A percentile compares a stretch with the other conserved stretches of the same genome.
These are phyloP conservation scores for Ptilorrhoa leucosticta DNA, from an alignment of 2,113 vertebrate genomes.

Conservation along the genomic window DNA sequence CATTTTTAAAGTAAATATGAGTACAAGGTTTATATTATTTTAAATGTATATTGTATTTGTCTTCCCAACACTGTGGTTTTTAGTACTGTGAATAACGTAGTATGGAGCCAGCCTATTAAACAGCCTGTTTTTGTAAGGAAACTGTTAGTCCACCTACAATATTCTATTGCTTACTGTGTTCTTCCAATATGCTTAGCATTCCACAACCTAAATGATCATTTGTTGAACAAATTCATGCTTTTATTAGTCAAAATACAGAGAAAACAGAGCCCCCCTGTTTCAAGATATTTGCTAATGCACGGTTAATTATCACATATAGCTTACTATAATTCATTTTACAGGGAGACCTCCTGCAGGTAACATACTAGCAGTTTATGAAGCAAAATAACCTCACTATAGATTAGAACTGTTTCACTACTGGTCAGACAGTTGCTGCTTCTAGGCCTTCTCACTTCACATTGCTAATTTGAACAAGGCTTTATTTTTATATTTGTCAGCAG, in stretches of 20 bases:
- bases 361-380: slow-evolving; percentile 85
- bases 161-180: slow-evolving; percentile 81
- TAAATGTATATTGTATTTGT: slow-evolving; percentile 84
- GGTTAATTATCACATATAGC: slow-evolving; percentile 88
- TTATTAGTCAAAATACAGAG: slow-evolving; percentile 84
- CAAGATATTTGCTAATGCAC: slow-evolving; percentile 85
- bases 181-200: slow-evolving; percentile 81
- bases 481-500: slow-evolving; percentile 90
- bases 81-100: slow-evolving; percentile 78
- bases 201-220: slow-evolving; percentile 84
- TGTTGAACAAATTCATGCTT: slow-evolving; percentile 88
- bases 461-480: slow-evolving; percentile 94
- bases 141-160: slow-evolving; percentile 78
- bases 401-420: slow-evolving; percentile 78
- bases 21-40: slow-evolving; percentile 82
- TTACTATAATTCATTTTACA: slow-evolving; percentile 88
- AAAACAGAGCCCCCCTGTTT: slow-evolving; percentile 84
- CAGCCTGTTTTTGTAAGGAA: slow-evolving; percentile 83
- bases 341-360: slow-evolving; percentile 83
- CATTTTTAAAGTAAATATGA: slow-evolving; percentile 77
- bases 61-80: slow-evolving; percentile 80
- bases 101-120: slow-evolving; percentile 82
- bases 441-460: slow-evolving; percentile 83
- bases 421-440: slow-evolving; percentile 84
- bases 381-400: slow-evolving; percentile 87